Evolutionary conservation across 2,113 vertebrate species (phyloP).

Genomic region (Ceuthmochares aereus): DNA sequence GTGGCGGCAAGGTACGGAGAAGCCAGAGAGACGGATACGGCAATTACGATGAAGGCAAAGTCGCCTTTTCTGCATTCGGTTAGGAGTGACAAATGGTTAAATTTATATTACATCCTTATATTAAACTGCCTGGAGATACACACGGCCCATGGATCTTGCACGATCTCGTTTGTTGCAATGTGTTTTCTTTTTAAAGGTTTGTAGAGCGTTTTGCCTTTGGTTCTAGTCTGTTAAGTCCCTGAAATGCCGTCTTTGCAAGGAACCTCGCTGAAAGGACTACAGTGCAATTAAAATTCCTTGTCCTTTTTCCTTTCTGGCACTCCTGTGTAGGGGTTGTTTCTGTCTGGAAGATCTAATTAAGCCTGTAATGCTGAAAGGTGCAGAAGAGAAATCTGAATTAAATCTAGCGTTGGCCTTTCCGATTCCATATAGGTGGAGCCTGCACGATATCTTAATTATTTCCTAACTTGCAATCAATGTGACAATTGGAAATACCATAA

Average conservation of each 20-base stretch:
- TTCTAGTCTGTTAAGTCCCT: conserved; percentile 20
- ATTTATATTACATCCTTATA: background rate
- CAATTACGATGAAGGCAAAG: background rate
- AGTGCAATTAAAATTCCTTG: conserved; percentile 65
- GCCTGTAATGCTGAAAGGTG: background rate
- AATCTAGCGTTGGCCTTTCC: background rate
- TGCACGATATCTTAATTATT: background rate
- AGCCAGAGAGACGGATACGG: background rate
- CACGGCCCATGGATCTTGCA: background rate
- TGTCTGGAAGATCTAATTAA: conserved; percentile 37
- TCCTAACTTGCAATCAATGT: background rate
- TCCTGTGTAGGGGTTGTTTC: background rate
- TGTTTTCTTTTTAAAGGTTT: background rate
- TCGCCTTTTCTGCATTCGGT: background rate
- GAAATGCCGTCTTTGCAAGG: conserved; percentile 1
- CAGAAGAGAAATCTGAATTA: background rate
- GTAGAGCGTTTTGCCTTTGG: background rate
- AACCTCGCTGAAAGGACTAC: background rate
- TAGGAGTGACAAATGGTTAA: background rate
- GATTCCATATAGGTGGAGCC: background rate
- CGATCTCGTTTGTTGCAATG: background rate
- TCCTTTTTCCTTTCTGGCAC: background rate
- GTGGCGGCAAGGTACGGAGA: background rate
- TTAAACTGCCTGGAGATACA: background rate
- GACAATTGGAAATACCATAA: background rate